Evolutionary conservation across 2,888 invertebrate genomes (phyloP), one percentile per base, ranked within the genome.

Genomic region (Spatulosminthurus flaviceps): DNA sequence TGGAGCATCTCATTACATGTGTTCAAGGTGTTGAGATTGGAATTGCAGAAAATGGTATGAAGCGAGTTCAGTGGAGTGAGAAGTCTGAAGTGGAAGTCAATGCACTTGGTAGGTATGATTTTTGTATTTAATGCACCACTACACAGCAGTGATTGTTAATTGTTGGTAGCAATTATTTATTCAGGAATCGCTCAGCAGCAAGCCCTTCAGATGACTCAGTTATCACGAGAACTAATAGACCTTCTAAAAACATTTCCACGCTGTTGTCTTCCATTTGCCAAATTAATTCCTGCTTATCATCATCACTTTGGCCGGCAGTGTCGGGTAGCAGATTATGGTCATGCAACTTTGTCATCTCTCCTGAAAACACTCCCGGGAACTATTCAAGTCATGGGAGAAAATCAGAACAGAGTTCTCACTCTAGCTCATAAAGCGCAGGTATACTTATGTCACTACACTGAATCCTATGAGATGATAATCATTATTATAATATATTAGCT

Each of bases 271-370:
- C 91, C 93, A 2, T 93, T 94, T 87, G 92, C 90, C 88, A 94
- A 95, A 86, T 94, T 97, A 84, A 96, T 97, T 86, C 97, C 97
- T 1, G 93, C 95, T 0, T 98, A 97, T 89, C 97, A 98, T 87
- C 96, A 96, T 88, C 97, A 97, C 88, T 98, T 97, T 88, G 96
- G 97, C 0, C 91, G 95, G 42, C 97, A 98, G 88, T 97, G 97
- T 87, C 92, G 96, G 76, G 96, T 98, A 0, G 95, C 97, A 9
- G 96, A 97, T 89, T 98, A 97, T 87, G 98, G 98, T n/a, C 97
- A 94, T 87, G 95, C 95, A 0, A 95, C 95, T 88, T 89, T 98
- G 1, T 93, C 95, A 24, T 97, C 97, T 88, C 90, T 98, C 60
- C 91, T 98, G 67, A 94, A 96, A 85, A 93, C 95, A 2, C 90